Percentiles rank a stretch among this genome's conserved stretches.
These are phyloP conservation scores for Paedocypris sp. DNA, from an alignment of 2,113 vertebrate genomes.

Conservation along the genomic window DNA sequence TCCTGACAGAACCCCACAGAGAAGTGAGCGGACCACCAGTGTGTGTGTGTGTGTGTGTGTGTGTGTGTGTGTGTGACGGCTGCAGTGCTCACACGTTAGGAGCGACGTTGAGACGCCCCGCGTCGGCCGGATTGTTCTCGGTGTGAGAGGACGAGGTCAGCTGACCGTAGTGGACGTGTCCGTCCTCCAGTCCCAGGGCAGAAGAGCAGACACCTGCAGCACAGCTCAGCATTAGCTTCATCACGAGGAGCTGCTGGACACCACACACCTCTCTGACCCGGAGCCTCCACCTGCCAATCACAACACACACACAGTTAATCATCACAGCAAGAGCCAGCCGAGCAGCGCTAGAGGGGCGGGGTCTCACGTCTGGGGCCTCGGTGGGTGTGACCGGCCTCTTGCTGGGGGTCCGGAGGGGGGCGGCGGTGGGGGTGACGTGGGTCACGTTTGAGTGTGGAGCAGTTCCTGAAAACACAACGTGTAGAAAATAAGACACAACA, in stretches of 20 bases:
- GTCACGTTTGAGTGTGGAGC: constrained; percentile 43
- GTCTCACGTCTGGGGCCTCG: too few relatives aligned
- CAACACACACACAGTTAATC: neutral
- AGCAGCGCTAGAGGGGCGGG: too few relatives aligned
- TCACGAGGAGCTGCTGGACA: too few relatives aligned
- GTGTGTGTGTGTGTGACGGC: too few relatives aligned
- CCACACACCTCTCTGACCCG: constrained; percentile 16
- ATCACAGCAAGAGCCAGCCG: too few relatives aligned
- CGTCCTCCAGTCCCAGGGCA: constrained; percentile 68
- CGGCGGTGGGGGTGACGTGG: constrained; percentile 40
- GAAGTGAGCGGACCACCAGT: too few relatives aligned
- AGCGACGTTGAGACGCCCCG: constrained; percentile 63
- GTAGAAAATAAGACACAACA: too few relatives aligned
- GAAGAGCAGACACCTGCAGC: constrained; percentile 56
- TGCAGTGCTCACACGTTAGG: constrained; percentile 61
- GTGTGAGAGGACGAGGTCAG: constrained; percentile 62
- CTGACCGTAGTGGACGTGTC: constrained; percentile 62
- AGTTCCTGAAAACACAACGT: constrained; percentile 62
- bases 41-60: too few relatives aligned
- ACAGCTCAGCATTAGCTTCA: too few relatives aligned
- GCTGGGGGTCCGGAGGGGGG: constrained; percentile 53
- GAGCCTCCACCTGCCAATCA: constrained; percentile 12
- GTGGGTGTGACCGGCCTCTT: constrained; percentile 42
- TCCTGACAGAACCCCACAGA: constrained; percentile 35
- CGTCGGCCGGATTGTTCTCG: constrained; percentile 67